Evolutionary conservation across 2,888 invertebrate species (phyloP), one percentile per base, ranked within the genome.

Genomic region (Dryocosmus kuriphilus): DNA sequence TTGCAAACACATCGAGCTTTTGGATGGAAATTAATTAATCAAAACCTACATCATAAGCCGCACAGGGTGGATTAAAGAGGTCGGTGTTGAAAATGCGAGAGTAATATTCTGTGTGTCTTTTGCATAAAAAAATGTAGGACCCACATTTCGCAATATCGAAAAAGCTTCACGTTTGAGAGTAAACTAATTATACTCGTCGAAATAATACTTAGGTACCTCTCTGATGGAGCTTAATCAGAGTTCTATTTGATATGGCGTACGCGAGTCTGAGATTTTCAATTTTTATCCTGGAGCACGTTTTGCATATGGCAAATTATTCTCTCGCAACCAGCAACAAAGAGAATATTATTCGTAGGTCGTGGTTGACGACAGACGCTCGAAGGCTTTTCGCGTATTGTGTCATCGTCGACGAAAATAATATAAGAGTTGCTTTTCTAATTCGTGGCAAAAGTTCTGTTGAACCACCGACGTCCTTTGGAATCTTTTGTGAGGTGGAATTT

Each of bases 271-370:
- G 71, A 71, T 71, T 71, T 71, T 71, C 71, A 51, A 71, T 71
- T 71, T 51, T 71, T 51, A 71, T 71, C 19, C 4, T 22, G 27
- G 22, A 51, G 19, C 24, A 46, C 24, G 46, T 41, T 67, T 67
- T 46, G 41, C n/a, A 71, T 71, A n/a, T 71, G 71, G 51, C 71
- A 71, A 71, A 71, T 71, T 51, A 71, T 71, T 71, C 71, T 27
- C 16, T 67, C 41, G 41, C 41, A 67, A 67, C 67, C 19, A 19
- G 30, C 71, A 71, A 71, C 71, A 71, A 71, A 71, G 71, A 71
- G 71, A 71, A 71, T 71, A 71, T 71, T 71, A 71, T 71, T 71
- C 71, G n/a, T n/a, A 71, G 63, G 30, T 27, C n/a, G 71, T 71
- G 71, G 30, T 30, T 24, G 57, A 24, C 57, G 57, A 57, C 11